phyloP scores from a whole-genome alignment of 2,888 invertebrate genomes.

The Hirtodrosophila histrioides region DNA sequence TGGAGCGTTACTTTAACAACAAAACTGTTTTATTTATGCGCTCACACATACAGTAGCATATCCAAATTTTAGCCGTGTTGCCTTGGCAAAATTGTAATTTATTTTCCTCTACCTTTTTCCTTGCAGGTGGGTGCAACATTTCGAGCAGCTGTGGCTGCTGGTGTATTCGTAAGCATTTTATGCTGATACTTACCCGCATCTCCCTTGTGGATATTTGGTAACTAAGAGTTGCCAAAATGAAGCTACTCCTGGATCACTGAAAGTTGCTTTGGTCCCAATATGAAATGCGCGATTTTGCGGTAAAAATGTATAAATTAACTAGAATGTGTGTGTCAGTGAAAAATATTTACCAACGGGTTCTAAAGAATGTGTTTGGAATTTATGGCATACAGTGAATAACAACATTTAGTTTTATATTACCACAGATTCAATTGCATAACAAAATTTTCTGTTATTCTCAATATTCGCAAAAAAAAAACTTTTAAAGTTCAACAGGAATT shows the following conservation, averaged over 20 bases:
- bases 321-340: too few relatives aligned
- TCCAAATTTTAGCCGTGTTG: slow-evolving; percentile 9
- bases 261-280: not conserved
- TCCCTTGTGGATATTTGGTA: not conserved
- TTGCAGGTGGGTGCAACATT: slow-evolving; percentile 25
- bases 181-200: not conserved
- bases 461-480: not conserved
- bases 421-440: too few relatives aligned
- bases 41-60: slow-evolving; percentile 32
- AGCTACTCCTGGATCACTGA: slow-evolving; percentile 7
- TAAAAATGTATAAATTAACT: slow-evolving; percentile 4
- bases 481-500: not conserved
- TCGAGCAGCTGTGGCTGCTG: slow-evolving; percentile 3
- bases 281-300: not conserved
- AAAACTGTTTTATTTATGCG: slow-evolving; percentile 61
- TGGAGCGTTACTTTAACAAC: slow-evolving; percentile 41
- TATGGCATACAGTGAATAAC: not conserved
- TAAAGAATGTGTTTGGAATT: slow-evolving; percentile 4
- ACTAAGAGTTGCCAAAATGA: slow-evolving; percentile 2
- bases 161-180: slow-evolving; percentile 6
- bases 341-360: too few relatives aligned
- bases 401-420: not conserved
- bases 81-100: slow-evolving; percentile 40
- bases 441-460: too few relatives aligned
- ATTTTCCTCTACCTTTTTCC: slow-evolving; percentile 24